Conservation (phyloP, 2,888 invertebrate species). For the Lithodes maja region DNA sequence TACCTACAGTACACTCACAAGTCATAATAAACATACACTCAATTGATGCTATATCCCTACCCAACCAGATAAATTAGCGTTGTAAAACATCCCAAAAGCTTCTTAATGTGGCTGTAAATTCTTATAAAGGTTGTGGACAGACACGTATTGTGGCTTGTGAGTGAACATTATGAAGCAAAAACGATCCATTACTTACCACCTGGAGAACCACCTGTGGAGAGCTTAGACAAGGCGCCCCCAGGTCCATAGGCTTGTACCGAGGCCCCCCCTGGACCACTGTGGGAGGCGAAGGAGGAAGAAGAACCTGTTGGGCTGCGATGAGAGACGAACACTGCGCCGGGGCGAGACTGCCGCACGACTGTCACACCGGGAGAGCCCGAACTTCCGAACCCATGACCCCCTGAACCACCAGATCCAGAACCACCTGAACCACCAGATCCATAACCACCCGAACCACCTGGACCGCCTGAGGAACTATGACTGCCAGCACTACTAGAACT, state of each 20-base stretch:
- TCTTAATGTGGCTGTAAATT: too few species aligned
- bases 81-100: too few species aligned
- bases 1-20: too few species aligned
- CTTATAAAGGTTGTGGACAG: too few species aligned
- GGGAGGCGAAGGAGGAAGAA: background rate
- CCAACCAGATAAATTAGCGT: too few species aligned
- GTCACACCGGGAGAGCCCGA: background rate
- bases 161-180: too few species aligned
- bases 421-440: background rate
- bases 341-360: background rate
- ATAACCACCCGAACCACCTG: background rate
- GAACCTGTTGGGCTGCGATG: background rate
- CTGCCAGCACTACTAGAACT: background rate
- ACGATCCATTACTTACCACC: too few species aligned
- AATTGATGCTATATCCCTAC: too few species aligned
- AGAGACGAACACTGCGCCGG: background rate
- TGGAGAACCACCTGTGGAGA: background rate
- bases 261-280: slow-evolving; percentile 4
- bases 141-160: too few species aligned
- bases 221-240: background rate
- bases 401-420: background rate
- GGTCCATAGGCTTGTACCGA: background rate
- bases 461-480: background rate
- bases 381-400: background rate
- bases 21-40: too few species aligned